phyloP scores from a whole-genome alignment of 2,113 vertebrate genomes.

The Glaucidium brasilianum region DNA sequence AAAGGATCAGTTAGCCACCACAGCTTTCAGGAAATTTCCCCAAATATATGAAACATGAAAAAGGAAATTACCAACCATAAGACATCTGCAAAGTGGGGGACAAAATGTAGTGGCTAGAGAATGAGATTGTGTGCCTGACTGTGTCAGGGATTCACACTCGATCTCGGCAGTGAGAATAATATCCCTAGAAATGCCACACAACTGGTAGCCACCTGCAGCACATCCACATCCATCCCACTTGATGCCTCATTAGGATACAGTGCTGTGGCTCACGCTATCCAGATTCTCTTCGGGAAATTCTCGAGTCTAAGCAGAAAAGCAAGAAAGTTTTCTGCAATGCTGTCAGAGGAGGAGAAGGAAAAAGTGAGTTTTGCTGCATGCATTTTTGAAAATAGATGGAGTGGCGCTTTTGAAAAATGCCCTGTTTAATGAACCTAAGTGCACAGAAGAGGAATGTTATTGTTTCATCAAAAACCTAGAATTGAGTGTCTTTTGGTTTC shows the following conservation, averaged over 20 bases:
- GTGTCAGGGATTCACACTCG: not conserved
- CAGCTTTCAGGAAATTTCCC: not conserved
- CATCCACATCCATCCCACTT: not conserved
- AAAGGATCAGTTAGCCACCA: not conserved
- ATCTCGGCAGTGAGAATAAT: fast-evolving
- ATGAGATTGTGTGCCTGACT: not conserved
- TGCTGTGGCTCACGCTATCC: fast-evolving
- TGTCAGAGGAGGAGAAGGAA: not conserved
- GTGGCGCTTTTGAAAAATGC: not conserved
- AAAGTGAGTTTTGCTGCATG: not conserved
- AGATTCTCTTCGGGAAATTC: not conserved
- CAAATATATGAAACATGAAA: not conserved
- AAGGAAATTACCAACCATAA: not conserved
- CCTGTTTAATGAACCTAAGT: not conserved
- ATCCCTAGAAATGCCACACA: not conserved
- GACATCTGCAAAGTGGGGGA: not conserved
- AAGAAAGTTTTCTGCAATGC: not conserved
- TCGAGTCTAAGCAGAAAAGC: not conserved
- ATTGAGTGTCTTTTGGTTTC: not conserved
- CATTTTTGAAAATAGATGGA: not conserved
- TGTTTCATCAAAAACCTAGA: not conserved
- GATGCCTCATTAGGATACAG: not conserved
- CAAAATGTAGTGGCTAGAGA: not conserved
- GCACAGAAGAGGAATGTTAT: not conserved
- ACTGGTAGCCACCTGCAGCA: not conserved